Percentiles rank a stretch among this genome's conserved stretches.
Conservation (phyloP, 1,140 invertebrate species). For the Odontomachus brunneus region DNA sequence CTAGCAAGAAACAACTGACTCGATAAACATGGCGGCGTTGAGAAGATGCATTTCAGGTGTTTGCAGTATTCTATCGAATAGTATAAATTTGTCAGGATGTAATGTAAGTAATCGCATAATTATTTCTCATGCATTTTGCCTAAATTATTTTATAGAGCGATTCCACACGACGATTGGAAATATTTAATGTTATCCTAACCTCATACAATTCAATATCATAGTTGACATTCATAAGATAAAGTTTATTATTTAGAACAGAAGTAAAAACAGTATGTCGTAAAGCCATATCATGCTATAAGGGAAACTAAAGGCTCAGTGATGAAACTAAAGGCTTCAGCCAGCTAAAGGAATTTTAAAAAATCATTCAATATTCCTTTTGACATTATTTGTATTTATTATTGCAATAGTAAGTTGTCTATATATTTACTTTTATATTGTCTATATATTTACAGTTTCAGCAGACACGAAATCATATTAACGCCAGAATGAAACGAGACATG, state of each 20-base stretch:
- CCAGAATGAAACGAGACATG: slow-evolving; percentile 88
- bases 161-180: not conserved
- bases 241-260: too few species aligned
- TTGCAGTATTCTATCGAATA: slow-evolving; percentile 61
- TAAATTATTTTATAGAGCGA: not conserved
- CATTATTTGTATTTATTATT: not conserved
- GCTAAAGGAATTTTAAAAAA: too few species aligned
- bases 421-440: not conserved
- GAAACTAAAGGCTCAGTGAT: too few species aligned
- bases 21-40: slow-evolving; percentile 70
- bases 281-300: too few species aligned
- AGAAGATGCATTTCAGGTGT: slow-evolving; percentile 44
- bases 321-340: too few species aligned
- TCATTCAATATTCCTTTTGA: not conserved
- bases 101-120: slow-evolving; percentile 63
- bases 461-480: slow-evolving; percentile 82
- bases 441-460: slow-evolving; percentile 86
- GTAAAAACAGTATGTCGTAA: too few species aligned
- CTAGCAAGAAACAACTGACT: not conserved
- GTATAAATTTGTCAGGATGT: slow-evolving; percentile 44
- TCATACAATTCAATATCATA: not conserved
- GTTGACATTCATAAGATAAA: too few species aligned
- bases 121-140: not conserved
- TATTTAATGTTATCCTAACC: not conserved
- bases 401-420: too few species aligned